A percentile compares a stretch with the other conserved stretches of the same genome.
phyloP scores from a whole-genome alignment of 2,888 invertebrate genomes.

The Sarcophaga carnaria region DNA sequence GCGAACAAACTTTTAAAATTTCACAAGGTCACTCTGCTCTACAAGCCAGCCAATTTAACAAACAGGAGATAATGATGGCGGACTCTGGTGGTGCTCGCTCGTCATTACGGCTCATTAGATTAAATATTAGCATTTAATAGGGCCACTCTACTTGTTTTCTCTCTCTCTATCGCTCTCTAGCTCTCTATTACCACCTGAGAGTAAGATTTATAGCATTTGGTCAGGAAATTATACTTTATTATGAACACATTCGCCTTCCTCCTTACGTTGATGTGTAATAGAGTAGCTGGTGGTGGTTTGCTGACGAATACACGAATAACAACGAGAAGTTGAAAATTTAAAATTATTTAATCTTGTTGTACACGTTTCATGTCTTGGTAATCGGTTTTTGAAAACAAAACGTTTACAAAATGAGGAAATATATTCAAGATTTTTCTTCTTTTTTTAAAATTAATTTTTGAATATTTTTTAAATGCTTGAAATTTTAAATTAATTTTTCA shows the following conservation, averaged over 20 bases:
- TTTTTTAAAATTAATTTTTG: too few species aligned
- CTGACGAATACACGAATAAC: not conserved
- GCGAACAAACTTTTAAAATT: not conserved
- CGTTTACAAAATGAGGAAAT: too few species aligned
- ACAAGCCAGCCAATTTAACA: not conserved
- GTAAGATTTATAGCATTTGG: conserved; percentile 52
- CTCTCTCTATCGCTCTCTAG: too few species aligned
- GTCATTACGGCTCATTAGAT: conserved; percentile 43
- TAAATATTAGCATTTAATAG: conserved; percentile 24
- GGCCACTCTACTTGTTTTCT: not conserved
- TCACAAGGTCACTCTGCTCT: conserved; percentile 5
- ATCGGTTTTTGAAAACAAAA: not conserved
- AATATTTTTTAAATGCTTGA: too few species aligned
- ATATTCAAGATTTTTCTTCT: too few species aligned
- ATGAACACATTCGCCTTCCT: not conserved
- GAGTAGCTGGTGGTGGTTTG: not conserved
- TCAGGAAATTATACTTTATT: conserved; percentile 47
- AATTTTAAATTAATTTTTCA: too few species aligned
- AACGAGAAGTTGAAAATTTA: not conserved
- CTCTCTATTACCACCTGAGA: not conserved
- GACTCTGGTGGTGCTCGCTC: not conserved
- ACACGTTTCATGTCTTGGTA: not conserved
- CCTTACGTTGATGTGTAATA: not conserved
- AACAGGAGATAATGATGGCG: not conserved
- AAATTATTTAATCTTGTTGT: not conserved